Percentiles rank a stretch among this genome's conserved stretches.
phyloP scores from a whole-genome alignment of 2,888 invertebrate genomes.

The Coecobrya sp. region DNA sequence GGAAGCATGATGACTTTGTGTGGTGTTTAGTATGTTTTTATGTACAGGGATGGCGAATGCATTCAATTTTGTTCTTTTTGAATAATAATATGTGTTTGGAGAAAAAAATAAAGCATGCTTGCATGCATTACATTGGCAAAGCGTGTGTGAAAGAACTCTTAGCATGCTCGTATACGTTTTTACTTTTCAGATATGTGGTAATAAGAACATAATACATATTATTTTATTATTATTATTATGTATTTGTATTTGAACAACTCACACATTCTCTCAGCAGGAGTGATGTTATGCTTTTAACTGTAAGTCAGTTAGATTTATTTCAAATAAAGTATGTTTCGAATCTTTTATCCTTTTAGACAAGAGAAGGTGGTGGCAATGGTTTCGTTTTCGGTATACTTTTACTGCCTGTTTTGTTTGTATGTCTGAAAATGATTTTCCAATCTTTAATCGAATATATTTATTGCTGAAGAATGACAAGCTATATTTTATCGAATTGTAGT shows the following conservation, averaged over 20 bases:
- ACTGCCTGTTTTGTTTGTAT: background rate
- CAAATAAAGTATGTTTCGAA: background rate
- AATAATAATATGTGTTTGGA: background rate
- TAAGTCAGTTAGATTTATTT: background rate
- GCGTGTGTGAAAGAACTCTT: slow-evolving; percentile 34
- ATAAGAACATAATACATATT: background rate
- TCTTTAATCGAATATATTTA: background rate
- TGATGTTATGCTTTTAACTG: background rate
- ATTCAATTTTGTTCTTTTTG: slow-evolving; percentile 9
- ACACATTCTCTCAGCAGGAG: slow-evolving; percentile 29
- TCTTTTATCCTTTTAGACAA: background rate
- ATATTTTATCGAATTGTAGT: too few relatives aligned
- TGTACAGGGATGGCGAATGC: background rate
- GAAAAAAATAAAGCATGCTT: slow-evolving; percentile 51
- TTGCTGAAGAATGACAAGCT: too few relatives aligned
- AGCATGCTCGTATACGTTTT: slow-evolving; percentile 14
- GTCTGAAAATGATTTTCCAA: background rate
- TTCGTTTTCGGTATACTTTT: background rate
- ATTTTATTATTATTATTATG: slow-evolving; percentile 5
- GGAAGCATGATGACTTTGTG: slow-evolving; percentile 69
- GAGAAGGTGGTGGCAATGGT: background rate
- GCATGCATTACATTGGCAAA: slow-evolving; percentile 49
- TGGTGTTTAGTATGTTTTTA: background rate
- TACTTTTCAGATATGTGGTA: slow-evolving; percentile 38
- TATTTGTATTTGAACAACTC: slow-evolving; percentile 11